Conservation (phyloP, 2,113 vertebrate genomes). For the Alligator sinensis region DNA sequence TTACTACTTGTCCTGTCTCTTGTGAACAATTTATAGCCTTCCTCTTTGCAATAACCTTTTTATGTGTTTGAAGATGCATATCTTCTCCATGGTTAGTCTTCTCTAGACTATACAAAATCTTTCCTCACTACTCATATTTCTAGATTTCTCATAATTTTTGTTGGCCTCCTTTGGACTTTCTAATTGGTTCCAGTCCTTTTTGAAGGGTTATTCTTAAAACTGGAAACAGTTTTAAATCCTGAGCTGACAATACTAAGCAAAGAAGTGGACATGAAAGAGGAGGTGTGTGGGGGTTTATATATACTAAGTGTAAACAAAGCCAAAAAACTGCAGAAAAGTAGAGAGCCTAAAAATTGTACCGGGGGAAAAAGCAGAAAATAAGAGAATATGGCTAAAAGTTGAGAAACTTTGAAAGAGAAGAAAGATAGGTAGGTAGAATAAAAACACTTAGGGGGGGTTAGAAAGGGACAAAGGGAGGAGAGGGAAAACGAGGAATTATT, state of each 20-base stretch:
- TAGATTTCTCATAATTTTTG: no score
- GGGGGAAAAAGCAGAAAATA: background rate
- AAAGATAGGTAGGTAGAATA: background rate
- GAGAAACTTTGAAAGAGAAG: background rate
- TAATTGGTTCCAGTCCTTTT: no score
- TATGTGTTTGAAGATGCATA: no score
- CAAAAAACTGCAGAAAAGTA: background rate
- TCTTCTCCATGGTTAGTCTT: no score
- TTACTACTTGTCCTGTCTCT: no score
- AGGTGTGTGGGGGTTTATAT: background rate
- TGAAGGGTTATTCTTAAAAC: no score
- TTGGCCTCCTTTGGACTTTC: no score
- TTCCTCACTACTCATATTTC: no score
- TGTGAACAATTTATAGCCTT: no score
- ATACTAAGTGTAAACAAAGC: background rate
- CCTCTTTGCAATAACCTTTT: no score
- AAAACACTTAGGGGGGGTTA: background rate
- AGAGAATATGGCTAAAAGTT: background rate
- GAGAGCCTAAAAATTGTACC: background rate
- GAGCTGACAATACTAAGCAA: background rate
- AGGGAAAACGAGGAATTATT: background rate
- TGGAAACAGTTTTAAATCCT: no score
- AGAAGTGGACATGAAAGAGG: background rate
- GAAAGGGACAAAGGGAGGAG: background rate
- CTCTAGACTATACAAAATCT: no score